These are phyloP conservation scores for Liasis olivaceus DNA, from an alignment of 2,797 vertebrate genomes.

Conservation along the genomic window DNA sequence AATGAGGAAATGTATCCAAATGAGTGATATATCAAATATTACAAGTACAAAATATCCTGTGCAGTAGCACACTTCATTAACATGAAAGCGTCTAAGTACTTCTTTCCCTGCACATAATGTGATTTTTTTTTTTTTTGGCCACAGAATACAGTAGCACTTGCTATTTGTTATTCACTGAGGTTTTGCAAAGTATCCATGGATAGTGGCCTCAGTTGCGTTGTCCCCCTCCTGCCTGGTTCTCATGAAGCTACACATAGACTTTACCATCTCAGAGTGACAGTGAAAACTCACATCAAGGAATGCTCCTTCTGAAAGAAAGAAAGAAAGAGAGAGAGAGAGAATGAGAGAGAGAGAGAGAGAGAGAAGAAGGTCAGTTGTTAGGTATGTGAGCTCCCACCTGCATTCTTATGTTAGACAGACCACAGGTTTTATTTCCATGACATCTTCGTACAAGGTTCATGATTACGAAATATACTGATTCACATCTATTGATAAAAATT, in stretches of 20 bases:
- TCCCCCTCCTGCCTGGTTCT: neutral
- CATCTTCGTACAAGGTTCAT: neutral
- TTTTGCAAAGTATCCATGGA: too few species aligned
- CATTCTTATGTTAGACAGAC: too few species aligned
- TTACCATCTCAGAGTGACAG: neutral
- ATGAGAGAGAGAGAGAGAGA: too few species aligned
- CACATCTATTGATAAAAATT: neutral
- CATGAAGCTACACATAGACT: too few species aligned
- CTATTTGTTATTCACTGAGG: too few species aligned
- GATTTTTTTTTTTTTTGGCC: too few species aligned
- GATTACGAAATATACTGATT: neutral
- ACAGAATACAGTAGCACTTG: too few species aligned
- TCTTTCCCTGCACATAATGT: neutral
- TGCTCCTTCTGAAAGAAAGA: neutral
- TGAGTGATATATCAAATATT: neutral
- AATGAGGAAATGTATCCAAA: neutral
- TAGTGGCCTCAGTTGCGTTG: too few species aligned
- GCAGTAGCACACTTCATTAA: neutral
- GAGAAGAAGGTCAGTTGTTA: too few species aligned
- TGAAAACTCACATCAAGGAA: neutral
- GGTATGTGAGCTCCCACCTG: too few species aligned
- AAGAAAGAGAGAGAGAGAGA: too few species aligned
- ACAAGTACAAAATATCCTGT: neutral
- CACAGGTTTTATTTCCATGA: neutral
- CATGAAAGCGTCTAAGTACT: neutral